Conservation (phyloP, 1,140 invertebrate genomes). For the Drosophila virilis region DNA sequence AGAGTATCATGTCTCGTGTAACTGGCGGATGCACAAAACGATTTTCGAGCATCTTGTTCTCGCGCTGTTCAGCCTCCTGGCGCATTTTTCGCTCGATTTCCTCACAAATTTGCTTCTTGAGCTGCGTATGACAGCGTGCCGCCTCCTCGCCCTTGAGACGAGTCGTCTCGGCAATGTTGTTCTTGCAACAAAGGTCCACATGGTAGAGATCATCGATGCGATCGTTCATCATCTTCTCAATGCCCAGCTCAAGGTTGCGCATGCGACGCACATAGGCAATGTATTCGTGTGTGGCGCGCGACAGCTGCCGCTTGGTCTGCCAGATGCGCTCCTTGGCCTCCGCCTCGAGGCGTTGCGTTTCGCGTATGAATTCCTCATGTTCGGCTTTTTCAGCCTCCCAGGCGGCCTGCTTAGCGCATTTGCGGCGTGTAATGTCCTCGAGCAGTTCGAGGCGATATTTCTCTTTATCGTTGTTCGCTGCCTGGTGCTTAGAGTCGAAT, state of each 20-base stretch:
- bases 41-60: constrained; percentile 74
- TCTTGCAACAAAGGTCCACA: constrained; percentile 72
- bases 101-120: constrained; percentile 69
- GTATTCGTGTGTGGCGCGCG: constrained; percentile 68
- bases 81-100: constrained; percentile 62
- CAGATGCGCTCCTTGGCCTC: constrained; percentile 44
- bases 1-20: constrained; percentile 47
- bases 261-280: constrained; percentile 62
- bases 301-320: constrained; percentile 45
- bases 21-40: constrained; percentile 67
- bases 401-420: constrained; percentile 36
- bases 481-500: constrained; percentile 48
- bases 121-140: constrained; percentile 49
- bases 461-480: background rate
- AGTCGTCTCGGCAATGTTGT: constrained; percentile 44
- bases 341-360: constrained; percentile 57
- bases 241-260: constrained; percentile 65
- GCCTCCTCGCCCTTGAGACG: constrained; percentile 55
- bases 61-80: constrained; percentile 53
- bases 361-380: constrained; percentile 55
- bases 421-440: constrained; percentile 53
- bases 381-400: constrained; percentile 51
- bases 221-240: constrained; percentile 65
- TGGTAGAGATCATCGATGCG: constrained; percentile 68
- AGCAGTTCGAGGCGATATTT: constrained; percentile 65